These are phyloP conservation scores for Aspidoscelis tigris DNA, from an alignment of 2,113 vertebrate genomes.

Conservation along the genomic window DNA sequence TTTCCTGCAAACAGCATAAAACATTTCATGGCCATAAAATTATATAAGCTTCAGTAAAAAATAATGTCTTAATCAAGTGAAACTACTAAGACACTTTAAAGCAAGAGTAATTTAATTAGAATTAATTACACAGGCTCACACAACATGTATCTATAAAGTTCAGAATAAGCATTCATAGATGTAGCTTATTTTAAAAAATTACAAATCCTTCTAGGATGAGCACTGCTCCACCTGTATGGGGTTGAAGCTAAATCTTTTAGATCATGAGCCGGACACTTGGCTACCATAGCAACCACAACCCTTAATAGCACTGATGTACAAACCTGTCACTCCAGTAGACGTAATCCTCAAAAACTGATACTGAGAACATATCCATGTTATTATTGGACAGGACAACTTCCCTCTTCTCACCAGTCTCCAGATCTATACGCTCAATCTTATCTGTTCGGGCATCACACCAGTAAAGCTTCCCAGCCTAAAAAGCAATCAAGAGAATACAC, in stretches of 20 bases:
- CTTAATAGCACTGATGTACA: not conserved
- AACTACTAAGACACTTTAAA: too few relatives aligned
- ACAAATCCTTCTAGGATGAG: not conserved
- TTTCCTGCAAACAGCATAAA: too few relatives aligned
- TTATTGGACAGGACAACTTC: conserved; percentile 93
- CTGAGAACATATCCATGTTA: conserved; percentile 99
- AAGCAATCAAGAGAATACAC: not conserved
- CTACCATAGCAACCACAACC: not conserved
- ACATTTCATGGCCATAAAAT: too few relatives aligned
- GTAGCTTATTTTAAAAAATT: not conserved
- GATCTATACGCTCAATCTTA: conserved; percentile 93
- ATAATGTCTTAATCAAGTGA: too few relatives aligned
- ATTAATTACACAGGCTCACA: not conserved
- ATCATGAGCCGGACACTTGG: not conserved
- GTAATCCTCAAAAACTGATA: conserved; percentile 95
- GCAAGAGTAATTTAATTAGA: too few relatives aligned
- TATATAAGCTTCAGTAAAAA: too few relatives aligned
- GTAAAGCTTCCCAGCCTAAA: conserved; percentile 89
- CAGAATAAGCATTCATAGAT: not conserved
- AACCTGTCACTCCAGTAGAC: conserved; percentile 98
- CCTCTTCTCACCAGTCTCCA: conserved; percentile 91
- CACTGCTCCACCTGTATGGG: too few relatives aligned
- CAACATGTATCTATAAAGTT: not conserved
- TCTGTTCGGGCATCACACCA: conserved; percentile 96
- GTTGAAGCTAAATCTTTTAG: not conserved